Evolutionary conservation across 2,113 vertebrate genomes (phyloP).

Genomic region (Bothrops jararaca): DNA sequence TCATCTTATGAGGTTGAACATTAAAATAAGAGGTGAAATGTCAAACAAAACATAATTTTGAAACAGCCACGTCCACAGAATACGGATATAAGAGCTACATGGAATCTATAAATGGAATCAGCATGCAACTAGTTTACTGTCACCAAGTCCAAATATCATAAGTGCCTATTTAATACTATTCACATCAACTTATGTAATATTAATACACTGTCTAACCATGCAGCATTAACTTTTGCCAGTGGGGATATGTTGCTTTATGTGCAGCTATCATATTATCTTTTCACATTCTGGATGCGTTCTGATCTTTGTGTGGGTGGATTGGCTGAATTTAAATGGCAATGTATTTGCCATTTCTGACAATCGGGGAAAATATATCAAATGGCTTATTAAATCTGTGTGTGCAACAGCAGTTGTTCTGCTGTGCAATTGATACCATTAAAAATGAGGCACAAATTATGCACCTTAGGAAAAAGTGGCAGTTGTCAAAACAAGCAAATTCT

Average conservation of each 20-base stretch:
- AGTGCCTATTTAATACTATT: not conserved
- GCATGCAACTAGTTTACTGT: not conserved
- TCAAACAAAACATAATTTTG: not conserved
- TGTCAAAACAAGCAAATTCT: not conserved
- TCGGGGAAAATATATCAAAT: accelerated
- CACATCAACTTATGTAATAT: constrained; percentile 12
- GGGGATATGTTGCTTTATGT: constrained; percentile 6
- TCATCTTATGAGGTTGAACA: not conserved
- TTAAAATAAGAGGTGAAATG: not conserved
- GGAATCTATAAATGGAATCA: not conserved
- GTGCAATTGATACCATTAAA: not conserved
- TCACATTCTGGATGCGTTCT: not conserved
- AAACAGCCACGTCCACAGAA: not conserved
- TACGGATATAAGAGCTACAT: not conserved
- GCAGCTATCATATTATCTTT: constrained; percentile 5
- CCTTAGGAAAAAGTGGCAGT: not conserved
- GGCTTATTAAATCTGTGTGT: constrained; percentile 4
- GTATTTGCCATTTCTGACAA: not conserved
- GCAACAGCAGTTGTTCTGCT: not conserved
- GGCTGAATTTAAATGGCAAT: constrained; percentile 19
- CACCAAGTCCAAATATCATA: not conserved
- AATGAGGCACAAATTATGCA: not conserved
- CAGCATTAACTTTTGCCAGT: not conserved
- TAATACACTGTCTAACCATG: constrained; percentile 24
- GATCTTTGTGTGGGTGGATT: not conserved